phyloP scores from a whole-genome alignment of 1,140 invertebrate species.

The Nylanderia fulva region DNA sequence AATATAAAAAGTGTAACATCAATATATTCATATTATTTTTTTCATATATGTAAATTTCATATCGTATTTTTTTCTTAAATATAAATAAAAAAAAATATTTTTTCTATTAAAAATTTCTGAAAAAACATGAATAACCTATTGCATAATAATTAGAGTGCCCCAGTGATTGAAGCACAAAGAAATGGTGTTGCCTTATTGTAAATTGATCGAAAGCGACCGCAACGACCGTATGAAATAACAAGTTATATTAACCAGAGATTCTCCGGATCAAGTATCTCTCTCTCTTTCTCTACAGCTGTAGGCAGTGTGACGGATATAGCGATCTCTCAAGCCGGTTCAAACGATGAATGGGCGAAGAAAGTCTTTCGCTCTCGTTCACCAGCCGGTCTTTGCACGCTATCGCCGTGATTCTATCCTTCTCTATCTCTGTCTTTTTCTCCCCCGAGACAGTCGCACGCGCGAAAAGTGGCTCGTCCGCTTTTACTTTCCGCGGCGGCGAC shows the following conservation, averaged over 20 bases:
- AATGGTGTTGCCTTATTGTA: background rate
- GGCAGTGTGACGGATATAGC: constrained; percentile 31
- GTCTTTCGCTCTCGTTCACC: constrained; percentile 69
- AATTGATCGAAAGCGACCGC: constrained; percentile 17
- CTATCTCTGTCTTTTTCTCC: constrained; percentile 49
- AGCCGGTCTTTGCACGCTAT: constrained; percentile 34
- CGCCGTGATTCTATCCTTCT: background rate
- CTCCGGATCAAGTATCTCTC: background rate
- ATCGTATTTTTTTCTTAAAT: no score
- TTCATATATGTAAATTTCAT: no score
- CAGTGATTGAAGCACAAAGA: background rate
- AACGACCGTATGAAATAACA: background rate
- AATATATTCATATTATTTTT: background rate
- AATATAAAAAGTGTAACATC: background rate
- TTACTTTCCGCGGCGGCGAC: constrained; percentile 81
- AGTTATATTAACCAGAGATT: constrained; percentile 17
- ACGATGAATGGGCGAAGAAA: constrained; percentile 67
- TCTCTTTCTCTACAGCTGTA: background rate
- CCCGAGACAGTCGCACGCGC: constrained; percentile 52
- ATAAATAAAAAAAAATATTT: background rate
- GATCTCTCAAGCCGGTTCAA: constrained; percentile 50
- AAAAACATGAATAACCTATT: background rate
- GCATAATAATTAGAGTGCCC: background rate
- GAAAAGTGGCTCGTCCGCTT: constrained; percentile 81
- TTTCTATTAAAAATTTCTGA: background rate